Percentiles rank a stretch among this genome's conserved stretches.
Evolutionary conservation across 2,797 vertebrate genomes (phyloP).

Genomic region (Rhincodon typus): DNA sequence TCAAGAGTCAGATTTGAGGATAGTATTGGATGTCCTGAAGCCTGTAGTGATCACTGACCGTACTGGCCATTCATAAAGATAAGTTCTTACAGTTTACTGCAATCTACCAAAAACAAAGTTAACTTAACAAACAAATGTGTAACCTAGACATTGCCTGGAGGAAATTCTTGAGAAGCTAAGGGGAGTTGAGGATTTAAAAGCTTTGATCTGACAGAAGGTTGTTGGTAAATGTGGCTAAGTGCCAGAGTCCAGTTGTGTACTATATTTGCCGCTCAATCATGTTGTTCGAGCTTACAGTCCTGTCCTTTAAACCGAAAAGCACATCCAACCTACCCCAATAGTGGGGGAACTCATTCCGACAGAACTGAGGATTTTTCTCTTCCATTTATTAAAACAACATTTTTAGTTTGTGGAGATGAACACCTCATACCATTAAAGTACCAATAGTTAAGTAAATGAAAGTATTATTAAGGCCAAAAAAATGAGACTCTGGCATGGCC

Average conservation of each 20-base stretch:
- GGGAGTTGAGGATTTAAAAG: background rate
- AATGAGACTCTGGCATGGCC: no score
- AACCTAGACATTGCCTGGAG: background rate
- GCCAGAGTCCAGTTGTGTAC: background rate
- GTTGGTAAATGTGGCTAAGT: background rate
- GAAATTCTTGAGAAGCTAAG: background rate
- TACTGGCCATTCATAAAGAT: background rate
- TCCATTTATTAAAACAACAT: background rate
- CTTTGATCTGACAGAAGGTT: background rate
- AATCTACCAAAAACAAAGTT: background rate
- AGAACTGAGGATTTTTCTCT: background rate
- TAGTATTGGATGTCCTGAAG: background rate
- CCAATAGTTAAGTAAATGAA: background rate
- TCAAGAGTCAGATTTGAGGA: background rate
- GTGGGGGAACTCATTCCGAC: background rate
- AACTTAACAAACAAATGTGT: background rate
- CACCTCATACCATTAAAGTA: background rate
- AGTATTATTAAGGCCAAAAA: background rate
- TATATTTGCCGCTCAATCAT: background rate
- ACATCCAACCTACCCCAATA: background rate
- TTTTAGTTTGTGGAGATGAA: background rate
- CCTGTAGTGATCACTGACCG: background rate
- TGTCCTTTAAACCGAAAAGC: background rate
- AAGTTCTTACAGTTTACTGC: background rate
- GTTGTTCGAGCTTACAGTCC: background rate